A percentile compares a stretch with the other conserved stretches of the same genome.
Evolutionary conservation across 2,888 invertebrate genomes (phyloP).

Genomic region (Tetragonisca angustula): DNA sequence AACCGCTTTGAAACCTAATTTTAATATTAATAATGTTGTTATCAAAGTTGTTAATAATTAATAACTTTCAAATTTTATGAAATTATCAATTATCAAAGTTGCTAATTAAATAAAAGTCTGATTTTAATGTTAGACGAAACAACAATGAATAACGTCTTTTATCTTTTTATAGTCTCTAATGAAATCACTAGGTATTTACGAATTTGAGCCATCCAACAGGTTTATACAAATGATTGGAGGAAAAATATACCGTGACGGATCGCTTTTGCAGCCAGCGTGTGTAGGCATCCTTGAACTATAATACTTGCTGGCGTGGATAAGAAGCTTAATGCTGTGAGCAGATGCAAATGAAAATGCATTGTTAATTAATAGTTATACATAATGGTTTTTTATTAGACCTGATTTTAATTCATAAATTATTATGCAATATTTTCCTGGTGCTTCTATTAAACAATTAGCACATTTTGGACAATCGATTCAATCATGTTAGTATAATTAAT

Average conservation of each 20-base stretch:
- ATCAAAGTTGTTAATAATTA: too few species aligned
- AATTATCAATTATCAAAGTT: too few species aligned
- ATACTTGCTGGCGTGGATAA: conserved; percentile 87
- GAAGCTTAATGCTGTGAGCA: conserved; percentile 85
- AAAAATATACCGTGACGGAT: conserved; percentile 86
- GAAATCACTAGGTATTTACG: too few species aligned
- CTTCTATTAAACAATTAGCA: conserved; percentile 78
- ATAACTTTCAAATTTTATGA: too few species aligned
- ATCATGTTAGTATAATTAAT: conserved; percentile 76
- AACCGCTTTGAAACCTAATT: too few species aligned
- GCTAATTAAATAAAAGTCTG: too few species aligned
- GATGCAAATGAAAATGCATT: not conserved
- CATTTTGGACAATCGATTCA: conserved; percentile 78
- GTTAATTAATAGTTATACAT: conserved; percentile 45
- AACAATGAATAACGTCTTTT: not conserved
- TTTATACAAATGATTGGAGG: conserved; percentile 81
- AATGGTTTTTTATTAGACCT: conserved; percentile 4
- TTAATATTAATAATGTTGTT: too few species aligned
- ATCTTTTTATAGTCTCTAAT: too few species aligned
- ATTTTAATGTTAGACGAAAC: too few species aligned
- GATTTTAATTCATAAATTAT: conserved; percentile 70
- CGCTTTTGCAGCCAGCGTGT: conserved; percentile 87
- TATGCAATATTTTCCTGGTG: conserved; percentile 78
- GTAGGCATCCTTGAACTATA: conserved; percentile 85
- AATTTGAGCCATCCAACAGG: too few species aligned